Base-by-base conservation (phyloP, 2,888 invertebrate genomes). In the Geotrupes spiniger region DNA sequence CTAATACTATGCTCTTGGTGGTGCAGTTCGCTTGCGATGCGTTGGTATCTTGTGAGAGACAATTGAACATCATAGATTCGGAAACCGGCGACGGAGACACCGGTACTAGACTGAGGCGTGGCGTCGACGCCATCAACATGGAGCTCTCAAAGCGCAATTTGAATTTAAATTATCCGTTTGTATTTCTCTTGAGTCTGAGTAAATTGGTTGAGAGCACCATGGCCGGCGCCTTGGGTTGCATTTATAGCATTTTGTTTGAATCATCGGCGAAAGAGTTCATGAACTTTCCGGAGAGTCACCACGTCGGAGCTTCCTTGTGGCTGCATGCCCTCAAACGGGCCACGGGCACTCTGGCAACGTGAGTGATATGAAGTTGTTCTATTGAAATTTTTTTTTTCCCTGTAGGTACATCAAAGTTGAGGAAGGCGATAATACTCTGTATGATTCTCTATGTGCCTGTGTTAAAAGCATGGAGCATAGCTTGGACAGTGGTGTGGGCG, bases 141-240 rank as follows among this genome's bases (percentile, higher is more conserved):
- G 40, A 44, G 14, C 31, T 73, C 1, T 28, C 42, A 9, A 29
- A 16, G 21, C 29, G 26, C 4, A 36, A 21, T 14, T 6, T 49
- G 25, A 55, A 63, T 42, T 52, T 59, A 6, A 49, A 57, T 6
- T 63, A 62, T 53, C 70, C 71, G 1, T 69, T 65, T 53, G 60
- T 63, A 4, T 64, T 71, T 42, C 68, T 73, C 31, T 62, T 65
- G 46, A 56, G 59, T 16, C 43, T 73, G 33, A 80, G 83, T 0
- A 77, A 78, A 54, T 74, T 85, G 4, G 82, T 85, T 0, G 88
- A 89, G 64, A 78, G 77, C 11, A 74, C 76, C 37, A 86, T 90
- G 81, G 89, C 89, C 1, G 90, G 92, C 1, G 84, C 87, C 0
- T 84, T 87, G 0, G 91, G 91, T 0, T 90, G 85, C 1, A 76